phyloP scores from a whole-genome alignment of 2,797 vertebrate genomes.

The Phataginus tetradactyla region DNA sequence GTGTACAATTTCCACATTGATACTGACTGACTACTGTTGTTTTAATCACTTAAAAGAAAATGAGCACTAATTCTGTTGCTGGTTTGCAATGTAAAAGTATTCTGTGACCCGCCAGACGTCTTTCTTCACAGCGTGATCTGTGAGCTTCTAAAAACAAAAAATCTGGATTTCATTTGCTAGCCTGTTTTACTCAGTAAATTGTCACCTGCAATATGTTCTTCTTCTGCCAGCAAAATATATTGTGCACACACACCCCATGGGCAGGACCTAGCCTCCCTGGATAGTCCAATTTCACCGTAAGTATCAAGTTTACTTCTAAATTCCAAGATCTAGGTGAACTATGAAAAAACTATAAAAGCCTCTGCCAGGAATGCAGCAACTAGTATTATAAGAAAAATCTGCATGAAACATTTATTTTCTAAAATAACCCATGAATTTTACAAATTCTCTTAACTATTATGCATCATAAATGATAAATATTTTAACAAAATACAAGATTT shows the following conservation, averaged over 20 bases:
- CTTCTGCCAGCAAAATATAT: background rate
- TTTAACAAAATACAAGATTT: background rate
- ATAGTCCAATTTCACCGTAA: background rate
- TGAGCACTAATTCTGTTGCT: background rate
- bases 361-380: background rate
- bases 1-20: slow-evolving; percentile 24
- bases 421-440: background rate
- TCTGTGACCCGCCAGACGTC: slow-evolving; percentile 50
- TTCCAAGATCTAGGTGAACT: background rate
- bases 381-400: background rate
- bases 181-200: slow-evolving; percentile 40
- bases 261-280: background rate
- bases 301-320: background rate
- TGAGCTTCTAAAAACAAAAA: slow-evolving; percentile 53
- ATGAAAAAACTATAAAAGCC: background rate
- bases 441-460: background rate
- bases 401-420: background rate
- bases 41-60: background rate
- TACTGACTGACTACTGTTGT: background rate
- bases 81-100: slow-evolving; percentile 31
- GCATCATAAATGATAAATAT: background rate
- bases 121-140: background rate
- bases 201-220: background rate
- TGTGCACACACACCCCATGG: background rate
- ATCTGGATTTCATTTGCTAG: background rate